These are phyloP conservation scores for Barnardius zonarius DNA, from an alignment of 2,113 vertebrate genomes.

Conservation along the genomic window DNA sequence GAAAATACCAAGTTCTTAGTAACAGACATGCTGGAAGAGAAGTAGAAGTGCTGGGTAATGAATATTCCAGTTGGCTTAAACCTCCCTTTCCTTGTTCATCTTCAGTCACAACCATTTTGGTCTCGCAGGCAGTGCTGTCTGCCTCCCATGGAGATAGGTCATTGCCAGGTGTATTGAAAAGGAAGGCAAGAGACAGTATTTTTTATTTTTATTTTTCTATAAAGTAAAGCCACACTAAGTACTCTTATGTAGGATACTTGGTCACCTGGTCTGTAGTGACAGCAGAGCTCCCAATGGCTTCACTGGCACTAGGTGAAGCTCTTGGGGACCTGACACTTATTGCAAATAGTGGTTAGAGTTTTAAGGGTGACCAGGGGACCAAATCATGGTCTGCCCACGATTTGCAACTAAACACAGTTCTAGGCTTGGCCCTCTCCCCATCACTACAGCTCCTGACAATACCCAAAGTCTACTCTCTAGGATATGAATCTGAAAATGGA, in stretches of 20 bases:
- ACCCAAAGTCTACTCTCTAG: background rate
- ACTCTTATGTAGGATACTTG: background rate
- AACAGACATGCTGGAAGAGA: background rate
- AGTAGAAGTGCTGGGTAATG: background rate
- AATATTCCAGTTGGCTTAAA: background rate
- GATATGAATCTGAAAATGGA: background rate
- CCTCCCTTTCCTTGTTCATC: background rate
- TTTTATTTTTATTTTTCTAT: background rate
- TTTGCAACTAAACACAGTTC: background rate
- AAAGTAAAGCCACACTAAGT: background rate
- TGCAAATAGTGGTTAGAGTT: background rate
- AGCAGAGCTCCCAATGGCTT: background rate
- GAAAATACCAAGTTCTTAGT: conserved; percentile 22
- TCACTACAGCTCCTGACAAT: background rate
- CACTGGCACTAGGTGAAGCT: background rate
- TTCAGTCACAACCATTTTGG: background rate
- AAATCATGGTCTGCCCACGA: accelerated
- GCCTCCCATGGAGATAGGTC: background rate
- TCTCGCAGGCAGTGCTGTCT: background rate
- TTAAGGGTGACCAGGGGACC: background rate
- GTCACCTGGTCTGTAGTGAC: background rate
- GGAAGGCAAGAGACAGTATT: background rate
- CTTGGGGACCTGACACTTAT: background rate
- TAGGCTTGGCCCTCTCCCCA: background rate
- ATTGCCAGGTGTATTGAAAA: background rate